Evolutionary conservation across 2,888 invertebrate genomes (phyloP).

Genomic region (Isoperla grammatica): DNA sequence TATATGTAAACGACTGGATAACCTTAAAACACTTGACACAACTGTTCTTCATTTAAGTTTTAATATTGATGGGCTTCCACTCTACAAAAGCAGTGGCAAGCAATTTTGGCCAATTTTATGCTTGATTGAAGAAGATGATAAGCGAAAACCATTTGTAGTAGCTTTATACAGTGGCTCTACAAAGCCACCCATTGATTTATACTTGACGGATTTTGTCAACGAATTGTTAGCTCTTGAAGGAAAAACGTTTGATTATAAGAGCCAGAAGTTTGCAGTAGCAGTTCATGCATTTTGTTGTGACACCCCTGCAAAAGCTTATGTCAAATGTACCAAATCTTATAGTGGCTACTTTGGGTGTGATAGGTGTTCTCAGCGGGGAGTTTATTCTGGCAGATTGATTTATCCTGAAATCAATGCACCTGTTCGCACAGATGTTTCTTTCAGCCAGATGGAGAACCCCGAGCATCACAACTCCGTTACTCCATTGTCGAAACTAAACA

Average conservation of each 20-base stretch:
- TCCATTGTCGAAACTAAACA: not conserved
- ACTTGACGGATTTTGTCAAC: not conserved
- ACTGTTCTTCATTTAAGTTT: not conserved
- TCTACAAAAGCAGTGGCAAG: constrained; percentile 24
- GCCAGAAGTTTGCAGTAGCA: not conserved
- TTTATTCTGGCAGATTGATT: not conserved
- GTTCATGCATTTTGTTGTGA: constrained; percentile 24
- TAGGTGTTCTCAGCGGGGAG: not conserved
- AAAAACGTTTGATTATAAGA: constrained; percentile 1
- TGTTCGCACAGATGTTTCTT: not conserved
- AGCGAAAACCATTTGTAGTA: constrained; percentile 5
- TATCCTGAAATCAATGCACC: not conserved
- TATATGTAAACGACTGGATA: not conserved
- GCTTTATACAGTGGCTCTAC: not conserved
- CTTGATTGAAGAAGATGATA: constrained; percentile 1
- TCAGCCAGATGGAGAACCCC: no score
- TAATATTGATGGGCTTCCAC: constrained; percentile 29
- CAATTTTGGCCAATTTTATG: constrained; percentile 31
- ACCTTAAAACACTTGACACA: not conserved
- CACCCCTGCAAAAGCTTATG: constrained; percentile 15
- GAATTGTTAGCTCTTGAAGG: not conserved
- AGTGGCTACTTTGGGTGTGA: constrained; percentile 14
- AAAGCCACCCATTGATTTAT: not conserved
- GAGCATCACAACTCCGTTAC: constrained; percentile 2
- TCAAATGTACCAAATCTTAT: not conserved